These are phyloP conservation scores for Goniozus legneri DNA, from an alignment of 1,140 invertebrate species.

Conservation along the genomic window DNA sequence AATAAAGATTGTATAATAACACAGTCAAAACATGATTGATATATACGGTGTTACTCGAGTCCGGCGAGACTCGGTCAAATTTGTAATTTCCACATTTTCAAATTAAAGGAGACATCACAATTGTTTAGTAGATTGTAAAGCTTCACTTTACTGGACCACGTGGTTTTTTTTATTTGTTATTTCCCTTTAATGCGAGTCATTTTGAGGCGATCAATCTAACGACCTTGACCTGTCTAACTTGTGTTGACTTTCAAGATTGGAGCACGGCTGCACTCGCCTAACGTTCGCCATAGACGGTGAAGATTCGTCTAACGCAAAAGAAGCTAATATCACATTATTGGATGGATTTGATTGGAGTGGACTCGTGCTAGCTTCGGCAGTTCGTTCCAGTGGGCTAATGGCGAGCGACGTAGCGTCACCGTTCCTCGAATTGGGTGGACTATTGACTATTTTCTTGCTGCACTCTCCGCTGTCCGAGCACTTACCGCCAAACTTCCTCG, in stretches of 20 bases:
- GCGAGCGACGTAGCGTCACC: too few species aligned
- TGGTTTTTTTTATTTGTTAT: neutral
- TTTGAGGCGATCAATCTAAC: constrained; percentile 35
- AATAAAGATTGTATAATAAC: constrained; percentile 18
- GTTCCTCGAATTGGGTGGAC: too few species aligned
- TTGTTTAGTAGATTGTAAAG: neutral
- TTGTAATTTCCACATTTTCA: too few species aligned
- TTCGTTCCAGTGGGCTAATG: too few species aligned
- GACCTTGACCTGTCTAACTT: constrained; percentile 51
- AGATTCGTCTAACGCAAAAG: constrained; percentile 33
- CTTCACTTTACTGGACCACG: neutral
- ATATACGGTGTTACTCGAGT: too few species aligned
- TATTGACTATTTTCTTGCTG: too few species aligned
- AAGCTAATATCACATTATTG: constrained; percentile 52
- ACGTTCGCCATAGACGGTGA: constrained; percentile 20
- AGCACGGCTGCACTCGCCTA: constrained; percentile 37
- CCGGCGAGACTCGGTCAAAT: too few species aligned
- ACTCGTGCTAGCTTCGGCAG: constrained; percentile 3
- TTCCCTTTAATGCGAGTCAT: neutral
- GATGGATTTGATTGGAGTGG: constrained; percentile 49
- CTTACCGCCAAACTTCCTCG: too few species aligned
- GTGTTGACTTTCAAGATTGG: constrained; percentile 51
- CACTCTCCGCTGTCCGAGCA: too few species aligned
- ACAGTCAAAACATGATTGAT: neutral
- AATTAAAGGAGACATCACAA: neutral